Evolutionary conservation across 2,888 invertebrate genomes (phyloP).

Genomic region (Anarsia innoxiella): DNA sequence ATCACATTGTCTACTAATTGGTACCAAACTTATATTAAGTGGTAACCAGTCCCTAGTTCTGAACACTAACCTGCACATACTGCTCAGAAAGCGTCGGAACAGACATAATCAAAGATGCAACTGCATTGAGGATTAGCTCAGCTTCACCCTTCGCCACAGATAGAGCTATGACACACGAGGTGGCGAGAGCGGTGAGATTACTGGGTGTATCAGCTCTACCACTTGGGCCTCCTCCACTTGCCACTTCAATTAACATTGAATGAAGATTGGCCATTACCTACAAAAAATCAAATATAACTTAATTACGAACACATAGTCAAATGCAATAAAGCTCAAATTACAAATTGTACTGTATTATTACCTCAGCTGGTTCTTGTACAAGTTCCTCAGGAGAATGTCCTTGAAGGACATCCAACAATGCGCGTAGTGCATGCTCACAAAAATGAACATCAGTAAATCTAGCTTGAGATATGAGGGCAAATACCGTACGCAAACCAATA

Average conservation of each 20-base stretch:
- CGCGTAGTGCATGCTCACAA: conserved; percentile 91
- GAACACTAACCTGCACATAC: conserved; percentile 83
- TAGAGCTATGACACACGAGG: conserved; percentile 92
- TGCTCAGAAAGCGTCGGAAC: conserved; percentile 84
- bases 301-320: too few relatives aligned
- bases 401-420: conserved; percentile 93
- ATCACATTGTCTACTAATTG: too few relatives aligned
- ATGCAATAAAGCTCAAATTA: too few relatives aligned
- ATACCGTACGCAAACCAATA: conserved; percentile 89
- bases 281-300: too few relatives aligned
- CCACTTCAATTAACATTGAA: conserved; percentile 87
- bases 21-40: too few relatives aligned
- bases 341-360: too few relatives aligned
- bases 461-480: conserved; percentile 93
- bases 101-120: conserved; percentile 91
- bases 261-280: conserved; percentile 86
- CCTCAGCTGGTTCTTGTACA: conserved; percentile 85
- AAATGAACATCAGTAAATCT: conserved; percentile 86
- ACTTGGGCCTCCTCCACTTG: conserved; percentile 74
- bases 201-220: conserved; percentile 71
- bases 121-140: conserved; percentile 89
- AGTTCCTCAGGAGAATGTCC: conserved; percentile 91
- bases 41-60: too few relatives aligned
- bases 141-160: conserved; percentile 96
- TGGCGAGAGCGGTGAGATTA: conserved; percentile 89